Conservation (phyloP, 2,797 vertebrate genomes). For the Scarus forsteni region DNA sequence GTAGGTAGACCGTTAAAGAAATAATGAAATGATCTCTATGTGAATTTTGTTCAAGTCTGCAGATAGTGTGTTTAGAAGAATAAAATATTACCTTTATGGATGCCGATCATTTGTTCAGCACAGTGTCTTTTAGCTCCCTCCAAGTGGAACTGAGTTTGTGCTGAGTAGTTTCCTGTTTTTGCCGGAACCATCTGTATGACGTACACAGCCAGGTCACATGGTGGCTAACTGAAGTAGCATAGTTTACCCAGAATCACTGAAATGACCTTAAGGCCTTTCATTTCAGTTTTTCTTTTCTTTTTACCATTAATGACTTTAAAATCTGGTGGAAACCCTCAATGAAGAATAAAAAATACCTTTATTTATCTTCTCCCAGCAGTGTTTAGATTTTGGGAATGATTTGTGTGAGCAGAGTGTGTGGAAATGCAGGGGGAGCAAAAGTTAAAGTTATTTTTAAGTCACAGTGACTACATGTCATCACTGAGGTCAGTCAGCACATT, state of each 20-base stretch:
- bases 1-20: too few relatives aligned
- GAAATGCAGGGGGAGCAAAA: slow-evolving; percentile 8
- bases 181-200: slow-evolving; percentile 63
- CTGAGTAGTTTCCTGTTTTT: slow-evolving; percentile 76
- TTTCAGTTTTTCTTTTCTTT: not conserved
- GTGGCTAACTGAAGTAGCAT: slow-evolving; percentile 50
- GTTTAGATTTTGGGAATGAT: not conserved
- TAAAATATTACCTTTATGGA: slow-evolving; percentile 47
- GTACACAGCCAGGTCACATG: slow-evolving; percentile 60
- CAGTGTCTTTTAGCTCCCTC: slow-evolving; percentile 33
- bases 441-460: not conserved
- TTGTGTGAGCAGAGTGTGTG: not conserved
- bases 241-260: slow-evolving; percentile 37
- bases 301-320: too few relatives aligned
- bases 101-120: slow-evolving; percentile 37
- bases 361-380: not conserved
- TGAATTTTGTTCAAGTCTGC: too few relatives aligned
- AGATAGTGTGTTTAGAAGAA: too few relatives aligned
- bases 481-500: slow-evolving; percentile 10
- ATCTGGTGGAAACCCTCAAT: not conserved
- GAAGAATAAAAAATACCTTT: not conserved
- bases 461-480: not conserved
- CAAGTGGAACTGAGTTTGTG: slow-evolving; percentile 68
- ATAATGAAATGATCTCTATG: too few relatives aligned
- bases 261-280: slow-evolving; percentile 3